Percentiles rank a stretch among this genome's conserved stretches.
phyloP scores from a whole-genome alignment of 2,113 vertebrate species.

The Malurus cyaneus region DNA sequence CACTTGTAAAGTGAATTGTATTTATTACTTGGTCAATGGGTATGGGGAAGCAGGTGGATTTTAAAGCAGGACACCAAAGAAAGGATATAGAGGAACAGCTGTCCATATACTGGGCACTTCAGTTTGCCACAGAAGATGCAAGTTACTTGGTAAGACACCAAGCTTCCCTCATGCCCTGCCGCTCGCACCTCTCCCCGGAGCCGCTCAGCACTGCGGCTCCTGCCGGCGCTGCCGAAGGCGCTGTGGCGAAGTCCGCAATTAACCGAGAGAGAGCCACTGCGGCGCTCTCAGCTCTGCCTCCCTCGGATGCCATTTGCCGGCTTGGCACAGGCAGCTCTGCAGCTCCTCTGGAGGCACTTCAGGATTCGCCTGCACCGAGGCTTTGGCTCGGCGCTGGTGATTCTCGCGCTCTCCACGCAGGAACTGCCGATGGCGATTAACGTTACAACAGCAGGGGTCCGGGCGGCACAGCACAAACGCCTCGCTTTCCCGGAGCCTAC shows the following conservation, averaged over 20 bases:
- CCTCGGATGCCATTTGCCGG: background rate
- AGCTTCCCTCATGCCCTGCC: background rate
- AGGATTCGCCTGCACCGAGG: background rate
- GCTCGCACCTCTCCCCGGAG: background rate
- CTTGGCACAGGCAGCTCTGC: background rate
- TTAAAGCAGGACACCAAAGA: background rate
- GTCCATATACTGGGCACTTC: fast-evolving
- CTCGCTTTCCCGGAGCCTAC: background rate
- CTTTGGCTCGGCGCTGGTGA: background rate
- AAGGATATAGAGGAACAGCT: background rate
- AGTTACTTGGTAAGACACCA: fast-evolving
- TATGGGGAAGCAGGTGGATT: background rate
- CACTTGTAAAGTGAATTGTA: too few species aligned
- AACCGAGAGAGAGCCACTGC: background rate
- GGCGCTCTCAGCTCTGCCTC: background rate
- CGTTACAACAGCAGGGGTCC: background rate
- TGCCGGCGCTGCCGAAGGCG: background rate
- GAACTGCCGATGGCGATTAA: background rate
- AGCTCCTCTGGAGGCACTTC: background rate
- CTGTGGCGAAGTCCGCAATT: fast-evolving
- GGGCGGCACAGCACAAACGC: background rate
- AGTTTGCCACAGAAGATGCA: background rate
- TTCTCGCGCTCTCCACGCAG: background rate
- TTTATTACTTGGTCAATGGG: background rate
- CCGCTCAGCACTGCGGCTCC: background rate